Percentiles rank a stretch among this genome's conserved stretches.
These are phyloP conservation scores for Hypomesus transpacificus DNA, from an alignment of 2,113 vertebrate species.

Conservation along the genomic window DNA sequence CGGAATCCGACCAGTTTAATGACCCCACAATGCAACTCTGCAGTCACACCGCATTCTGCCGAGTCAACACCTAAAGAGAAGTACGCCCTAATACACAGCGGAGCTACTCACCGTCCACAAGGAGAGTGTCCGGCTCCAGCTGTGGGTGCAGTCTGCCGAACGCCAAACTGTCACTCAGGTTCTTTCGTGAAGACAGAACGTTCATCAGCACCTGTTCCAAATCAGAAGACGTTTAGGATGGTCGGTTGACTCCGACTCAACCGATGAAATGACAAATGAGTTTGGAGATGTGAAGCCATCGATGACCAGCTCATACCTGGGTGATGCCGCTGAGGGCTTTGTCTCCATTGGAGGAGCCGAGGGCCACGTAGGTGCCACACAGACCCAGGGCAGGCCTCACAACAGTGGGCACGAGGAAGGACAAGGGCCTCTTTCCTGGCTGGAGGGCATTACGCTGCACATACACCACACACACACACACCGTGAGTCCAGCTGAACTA, in stretches of 20 bases:
- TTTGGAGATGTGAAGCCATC: neutral
- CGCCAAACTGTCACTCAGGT: conserved; percentile 91
- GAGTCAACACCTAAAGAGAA: neutral
- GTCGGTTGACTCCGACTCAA: neutral
- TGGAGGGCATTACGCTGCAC: conserved; percentile 79
- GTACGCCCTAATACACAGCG: neutral
- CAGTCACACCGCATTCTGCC: neutral
- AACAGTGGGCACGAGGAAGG: conserved; percentile 89
- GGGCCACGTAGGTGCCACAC: conserved; percentile 89
- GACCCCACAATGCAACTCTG: neutral
- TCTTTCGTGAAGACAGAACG: conserved; percentile 86
- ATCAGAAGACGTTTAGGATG: neutral
- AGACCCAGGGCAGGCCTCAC: conserved; percentile 85
- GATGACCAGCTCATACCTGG: conserved; percentile 72
- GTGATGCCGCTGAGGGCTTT: conserved; percentile 86
- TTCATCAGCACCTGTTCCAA: conserved; percentile 88
- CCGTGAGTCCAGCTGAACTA: neutral
- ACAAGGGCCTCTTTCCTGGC: conserved; percentile 85
- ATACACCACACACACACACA: neutral
- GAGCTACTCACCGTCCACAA: conserved; percentile 89
- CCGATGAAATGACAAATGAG: neutral
- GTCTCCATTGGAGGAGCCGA: conserved; percentile 85
- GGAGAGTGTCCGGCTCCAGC: conserved; percentile 80
- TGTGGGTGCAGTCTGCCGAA: conserved; percentile 89
- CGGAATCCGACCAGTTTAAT: neutral